Conservation (phyloP, 2,888 invertebrate species). For the Tryphoninae sp. region DNA sequence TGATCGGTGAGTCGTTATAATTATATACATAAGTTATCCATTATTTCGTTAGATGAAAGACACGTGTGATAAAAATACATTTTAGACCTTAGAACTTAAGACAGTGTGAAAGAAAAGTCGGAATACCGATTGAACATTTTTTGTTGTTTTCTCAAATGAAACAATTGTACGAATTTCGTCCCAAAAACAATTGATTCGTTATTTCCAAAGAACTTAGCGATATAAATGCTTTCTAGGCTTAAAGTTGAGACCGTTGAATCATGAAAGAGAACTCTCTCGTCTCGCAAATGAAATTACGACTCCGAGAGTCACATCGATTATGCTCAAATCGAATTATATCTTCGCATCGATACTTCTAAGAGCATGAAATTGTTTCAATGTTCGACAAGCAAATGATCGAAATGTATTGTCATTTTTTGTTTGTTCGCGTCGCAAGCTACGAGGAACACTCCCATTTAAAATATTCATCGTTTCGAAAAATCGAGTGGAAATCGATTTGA, state of each 20-base stretch:
- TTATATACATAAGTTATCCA: conserved; percentile 25
- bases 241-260: too few relatives aligned
- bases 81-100: conserved; percentile 44
- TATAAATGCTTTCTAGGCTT: neutral
- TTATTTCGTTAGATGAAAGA: conserved; percentile 60
- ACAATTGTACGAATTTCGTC: neutral
- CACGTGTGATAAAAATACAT: conserved; percentile 59
- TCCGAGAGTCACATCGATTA: conserved; percentile 32
- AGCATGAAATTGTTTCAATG: neutral
- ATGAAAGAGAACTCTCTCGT: conserved; percentile 17
- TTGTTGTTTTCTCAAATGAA: neutral
- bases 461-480: neutral
- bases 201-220: neutral
- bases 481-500: too few relatives aligned
- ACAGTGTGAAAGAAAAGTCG: conserved; percentile 6
- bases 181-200: neutral
- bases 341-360: too few relatives aligned
- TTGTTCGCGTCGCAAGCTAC: too few relatives aligned
- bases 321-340: conserved; percentile 33
- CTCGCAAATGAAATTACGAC: conserved; percentile 30
- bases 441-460: neutral
- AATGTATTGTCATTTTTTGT: too few relatives aligned
- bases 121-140: conserved; percentile 8
- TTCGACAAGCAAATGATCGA: neutral
- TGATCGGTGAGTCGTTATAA: too few relatives aligned